Conservation (phyloP, 2,797 vertebrate species). For the Eulemur rubriventer region DNA sequence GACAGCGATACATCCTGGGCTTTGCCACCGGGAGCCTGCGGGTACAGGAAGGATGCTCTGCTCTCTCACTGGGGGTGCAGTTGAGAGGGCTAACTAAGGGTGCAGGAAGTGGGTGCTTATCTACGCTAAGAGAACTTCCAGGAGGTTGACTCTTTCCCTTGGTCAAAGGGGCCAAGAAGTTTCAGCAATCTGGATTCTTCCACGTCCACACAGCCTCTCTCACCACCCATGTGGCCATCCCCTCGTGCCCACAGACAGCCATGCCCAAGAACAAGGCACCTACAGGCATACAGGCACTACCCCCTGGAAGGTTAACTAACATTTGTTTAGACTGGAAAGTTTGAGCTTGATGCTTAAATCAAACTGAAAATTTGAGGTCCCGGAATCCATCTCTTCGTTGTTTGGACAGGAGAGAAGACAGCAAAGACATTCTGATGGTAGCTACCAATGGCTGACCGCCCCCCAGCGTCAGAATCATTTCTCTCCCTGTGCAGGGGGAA, state of each 20-base stretch:
- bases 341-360: background rate
- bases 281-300: rapidly evolving
- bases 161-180: background rate
- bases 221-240: background rate
- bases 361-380: background rate
- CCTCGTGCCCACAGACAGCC: background rate
- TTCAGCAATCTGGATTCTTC: background rate
- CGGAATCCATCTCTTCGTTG: background rate
- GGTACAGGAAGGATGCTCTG: background rate
- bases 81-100: background rate
- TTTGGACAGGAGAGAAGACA: background rate
- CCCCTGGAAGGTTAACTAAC: too few relatives aligned
- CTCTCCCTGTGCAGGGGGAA: background rate
- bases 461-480: background rate
- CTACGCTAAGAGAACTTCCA: background rate
- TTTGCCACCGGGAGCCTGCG: background rate
- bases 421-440: rapidly evolving
- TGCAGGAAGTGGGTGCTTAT: background rate
- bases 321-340: background rate
- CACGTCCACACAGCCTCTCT: background rate
- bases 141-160: background rate
- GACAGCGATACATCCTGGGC: too few relatives aligned
- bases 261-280: background rate
- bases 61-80: background rate
- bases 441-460: background rate